Base-by-base conservation (phyloP, 2,113 vertebrate genomes). In the Chitala chitala region DNA sequence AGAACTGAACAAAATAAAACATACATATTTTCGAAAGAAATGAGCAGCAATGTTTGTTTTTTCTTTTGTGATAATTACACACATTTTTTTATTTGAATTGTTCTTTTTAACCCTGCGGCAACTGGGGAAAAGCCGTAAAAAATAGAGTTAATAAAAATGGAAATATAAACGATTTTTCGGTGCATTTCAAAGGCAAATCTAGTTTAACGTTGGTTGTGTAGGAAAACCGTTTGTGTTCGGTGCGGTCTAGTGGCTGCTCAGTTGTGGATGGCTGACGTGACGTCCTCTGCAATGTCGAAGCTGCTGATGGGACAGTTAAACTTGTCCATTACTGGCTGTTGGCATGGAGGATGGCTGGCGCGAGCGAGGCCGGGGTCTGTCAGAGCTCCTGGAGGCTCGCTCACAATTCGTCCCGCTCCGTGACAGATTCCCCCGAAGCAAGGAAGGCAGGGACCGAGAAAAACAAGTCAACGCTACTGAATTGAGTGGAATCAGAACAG, bases 401-500 rank as follows among this genome's bases (percentile, higher is more conserved):
- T n/a, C 7, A 63, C 15, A 20, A 63, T 63, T n/a, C 33, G 33
- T n/a, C 33, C 17, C 3, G 59, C 13, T 63, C 59, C n/a, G 38
- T 2, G 20, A 33, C 6, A 38, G 33, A 63, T 63, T 63, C 59
- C 31, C n/a, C 17, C 10, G 17, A 20, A 63, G 17, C 59, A 63
- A 63, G 33, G 33, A 63, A 63, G 29, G 56, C 29, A 63, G 59
- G 38, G 13, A 63, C n/a, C n/a, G n/a, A 63, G 17, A 63, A 63
- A 15, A 63, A 63, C 29, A 22, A 7, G 31, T 15, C 10, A n/a
- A 63, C 31, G n/a, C 17, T 63, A 38, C 26, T 63, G 26, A 63
- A 63, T 0, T 9, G 31, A 63, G 59, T 2, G 38, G 38, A 63
- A 38, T 54, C 33, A 63, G 59, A 63, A 33, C 1, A 2, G 31